Conservation (phyloP, 2,888 invertebrate species). For the Perizoma affinitatum region DNA sequence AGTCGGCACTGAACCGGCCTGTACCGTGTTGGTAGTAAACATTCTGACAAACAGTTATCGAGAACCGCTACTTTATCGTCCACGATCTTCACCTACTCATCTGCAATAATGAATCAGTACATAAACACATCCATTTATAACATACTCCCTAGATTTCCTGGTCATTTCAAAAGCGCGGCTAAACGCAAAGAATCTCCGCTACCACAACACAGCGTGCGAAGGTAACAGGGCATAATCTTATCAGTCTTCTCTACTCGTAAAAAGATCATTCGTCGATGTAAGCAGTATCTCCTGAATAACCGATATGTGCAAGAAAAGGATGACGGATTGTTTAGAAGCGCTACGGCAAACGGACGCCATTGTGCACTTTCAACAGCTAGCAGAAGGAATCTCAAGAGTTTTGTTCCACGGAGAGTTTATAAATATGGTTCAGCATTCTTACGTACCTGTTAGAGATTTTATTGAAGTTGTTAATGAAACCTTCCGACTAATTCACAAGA, state of each 20-base stretch:
- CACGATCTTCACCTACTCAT: slow-evolving; percentile 49
- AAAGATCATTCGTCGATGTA: slow-evolving; percentile 79
- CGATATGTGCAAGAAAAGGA: slow-evolving; percentile 83
- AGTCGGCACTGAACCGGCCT: slow-evolving; percentile 84
- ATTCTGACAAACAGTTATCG: slow-evolving; percentile 56
- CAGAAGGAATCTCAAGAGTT: slow-evolving; percentile 49
- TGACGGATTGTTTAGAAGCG: slow-evolving; percentile 80
- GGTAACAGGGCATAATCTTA: slow-evolving; percentile 80
- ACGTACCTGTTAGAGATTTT: slow-evolving; percentile 41
- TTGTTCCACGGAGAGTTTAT: slow-evolving; percentile 24
- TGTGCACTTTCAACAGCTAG: slow-evolving; percentile 57
- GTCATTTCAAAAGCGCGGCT: slow-evolving; percentile 71
- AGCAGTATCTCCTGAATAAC: slow-evolving; percentile 78
- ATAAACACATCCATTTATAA: slow-evolving; percentile 27
- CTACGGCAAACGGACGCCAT: slow-evolving; percentile 79
- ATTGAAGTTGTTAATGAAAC: slow-evolving; percentile 18
- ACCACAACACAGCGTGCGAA: slow-evolving; percentile 79
- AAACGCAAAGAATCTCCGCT: slow-evolving; percentile 74
- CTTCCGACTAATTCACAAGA: slow-evolving; percentile 31
- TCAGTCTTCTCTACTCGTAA: slow-evolving; percentile 79
- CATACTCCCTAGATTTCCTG: slow-evolving; percentile 33
- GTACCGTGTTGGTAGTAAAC: slow-evolving; percentile 86
- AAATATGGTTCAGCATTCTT: slow-evolving; percentile 10
- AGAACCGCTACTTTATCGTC: slow-evolving; percentile 39
- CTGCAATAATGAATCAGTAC: slow-evolving; percentile 41